Conservation (phyloP, 2,113 vertebrate species). For the Leptobrachium leishanense region DNA sequence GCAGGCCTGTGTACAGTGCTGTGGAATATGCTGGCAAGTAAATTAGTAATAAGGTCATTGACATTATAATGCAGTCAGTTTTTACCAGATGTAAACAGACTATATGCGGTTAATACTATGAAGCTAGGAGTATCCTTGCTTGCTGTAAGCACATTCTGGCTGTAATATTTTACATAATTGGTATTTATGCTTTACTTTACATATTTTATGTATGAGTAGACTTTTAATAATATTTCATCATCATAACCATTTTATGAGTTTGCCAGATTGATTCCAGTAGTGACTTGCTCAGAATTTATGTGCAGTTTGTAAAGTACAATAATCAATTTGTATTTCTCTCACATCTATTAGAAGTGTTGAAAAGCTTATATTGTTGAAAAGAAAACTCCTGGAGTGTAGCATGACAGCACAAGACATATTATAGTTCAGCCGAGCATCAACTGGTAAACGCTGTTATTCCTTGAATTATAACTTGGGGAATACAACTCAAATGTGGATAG, state of each 20-base stretch:
- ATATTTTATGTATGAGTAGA: background rate
- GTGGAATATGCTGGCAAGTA: too few relatives aligned
- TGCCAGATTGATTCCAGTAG: background rate
- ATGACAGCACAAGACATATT: slow-evolving; percentile 46
- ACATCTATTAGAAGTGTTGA: slow-evolving; percentile 30
- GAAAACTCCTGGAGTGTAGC: slow-evolving; percentile 26
- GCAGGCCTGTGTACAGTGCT: too few relatives aligned
- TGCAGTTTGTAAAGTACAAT: slow-evolving; percentile 11
- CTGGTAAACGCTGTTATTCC: slow-evolving; percentile 39
- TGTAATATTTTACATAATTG: background rate
- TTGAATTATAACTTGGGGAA: slow-evolving; percentile 44
- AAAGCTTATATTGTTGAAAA: slow-evolving; percentile 35
- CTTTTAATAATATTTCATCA: background rate
- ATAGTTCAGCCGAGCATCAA: slow-evolving; percentile 42
- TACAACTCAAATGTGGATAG: slow-evolving; percentile 32
- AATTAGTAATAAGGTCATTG: too few relatives aligned
- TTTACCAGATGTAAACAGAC: too few relatives aligned
- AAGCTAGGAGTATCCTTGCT: too few relatives aligned
- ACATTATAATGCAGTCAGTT: too few relatives aligned
- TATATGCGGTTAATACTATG: too few relatives aligned
- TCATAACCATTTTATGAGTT: background rate
- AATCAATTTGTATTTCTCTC: slow-evolving; percentile 32
- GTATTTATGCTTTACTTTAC: background rate
- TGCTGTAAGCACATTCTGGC: background rate
- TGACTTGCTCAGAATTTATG: slow-evolving; percentile 7